phyloP scores from a whole-genome alignment of 2,113 vertebrate genomes.

The Tinamus guttatus region DNA sequence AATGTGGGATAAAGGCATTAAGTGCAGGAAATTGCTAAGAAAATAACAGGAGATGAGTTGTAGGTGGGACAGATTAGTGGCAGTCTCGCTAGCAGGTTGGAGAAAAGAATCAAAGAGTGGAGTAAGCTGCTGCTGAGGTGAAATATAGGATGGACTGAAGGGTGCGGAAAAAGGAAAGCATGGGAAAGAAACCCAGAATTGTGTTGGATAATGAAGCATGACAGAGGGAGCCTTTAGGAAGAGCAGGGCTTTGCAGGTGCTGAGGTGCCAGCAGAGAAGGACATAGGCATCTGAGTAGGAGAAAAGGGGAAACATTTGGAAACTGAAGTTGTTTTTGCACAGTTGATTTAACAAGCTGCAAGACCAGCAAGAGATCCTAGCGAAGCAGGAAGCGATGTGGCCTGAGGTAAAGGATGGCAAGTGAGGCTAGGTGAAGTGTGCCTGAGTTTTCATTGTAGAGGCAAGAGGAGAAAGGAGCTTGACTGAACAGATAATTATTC shows the following conservation, averaged over 20 bases:
- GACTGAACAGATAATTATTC: neutral
- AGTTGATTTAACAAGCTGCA: neutral
- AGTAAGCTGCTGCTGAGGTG: neutral
- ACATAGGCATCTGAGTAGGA: neutral
- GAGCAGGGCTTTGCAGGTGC: neutral
- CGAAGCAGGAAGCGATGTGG: neutral
- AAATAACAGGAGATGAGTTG: neutral
- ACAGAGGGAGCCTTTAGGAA: neutral
- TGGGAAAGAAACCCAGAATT: neutral
- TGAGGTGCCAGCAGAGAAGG: neutral
- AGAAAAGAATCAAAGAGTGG: neutral
- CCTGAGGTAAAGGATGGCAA: neutral
- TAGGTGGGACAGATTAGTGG: neutral
- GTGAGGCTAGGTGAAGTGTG: neutral
- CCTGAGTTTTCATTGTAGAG: neutral
- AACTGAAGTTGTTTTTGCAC: neutral
- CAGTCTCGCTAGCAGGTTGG: neutral
- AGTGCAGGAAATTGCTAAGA: neutral
- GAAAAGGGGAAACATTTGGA: neutral
- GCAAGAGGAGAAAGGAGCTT: neutral
- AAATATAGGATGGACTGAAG: neutral
- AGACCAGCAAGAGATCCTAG: neutral
- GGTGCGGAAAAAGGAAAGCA: neutral
- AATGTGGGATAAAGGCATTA: conserved; percentile 11
- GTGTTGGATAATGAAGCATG: neutral